Evolutionary conservation across 1,140 invertebrate species (phyloP).

Genomic region (Drosophila burlai): DNA sequence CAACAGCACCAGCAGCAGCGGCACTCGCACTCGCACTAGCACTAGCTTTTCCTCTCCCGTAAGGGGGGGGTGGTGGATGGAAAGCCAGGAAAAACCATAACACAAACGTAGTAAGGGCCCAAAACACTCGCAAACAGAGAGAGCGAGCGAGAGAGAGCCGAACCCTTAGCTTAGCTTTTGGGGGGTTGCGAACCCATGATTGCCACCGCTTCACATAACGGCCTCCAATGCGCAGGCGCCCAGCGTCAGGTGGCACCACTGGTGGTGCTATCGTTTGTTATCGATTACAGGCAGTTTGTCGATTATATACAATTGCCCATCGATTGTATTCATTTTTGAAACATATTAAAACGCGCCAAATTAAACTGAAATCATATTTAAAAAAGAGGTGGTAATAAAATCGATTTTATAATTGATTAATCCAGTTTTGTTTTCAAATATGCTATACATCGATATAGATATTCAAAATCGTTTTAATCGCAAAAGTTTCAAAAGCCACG

Average conservation of each 20-base stretch:
- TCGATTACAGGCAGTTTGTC: neutral
- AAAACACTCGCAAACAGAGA: slow-evolving; percentile 45
- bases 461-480: too few species aligned
- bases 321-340: neutral
- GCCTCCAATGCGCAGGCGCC: slow-evolving; percentile 33
- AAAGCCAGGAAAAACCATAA: slow-evolving; percentile 60
- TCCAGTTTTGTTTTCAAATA: too few species aligned
- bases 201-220: neutral
- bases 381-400: too few species aligned
- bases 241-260: slow-evolving; percentile 22
- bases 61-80: neutral
- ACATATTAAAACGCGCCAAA: neutral
- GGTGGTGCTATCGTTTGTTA: neutral
- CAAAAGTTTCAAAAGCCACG: too few species aligned
- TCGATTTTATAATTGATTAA: too few species aligned
- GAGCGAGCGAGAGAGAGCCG: neutral
- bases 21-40: slow-evolving; percentile 45
- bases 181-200: slow-evolving; percentile 1
- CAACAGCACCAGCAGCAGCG: slow-evolving; percentile 36
- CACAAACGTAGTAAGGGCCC: slow-evolving; percentile 39
- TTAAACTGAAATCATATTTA: neutral
- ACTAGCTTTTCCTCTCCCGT: slow-evolving; percentile 39
- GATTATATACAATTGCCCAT: neutral
- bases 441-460: too few species aligned
- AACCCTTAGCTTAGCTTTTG: slow-evolving; percentile 7